Conservation (phyloP, 1,140 invertebrate genomes). For the Latrodectus geometricus region DNA sequence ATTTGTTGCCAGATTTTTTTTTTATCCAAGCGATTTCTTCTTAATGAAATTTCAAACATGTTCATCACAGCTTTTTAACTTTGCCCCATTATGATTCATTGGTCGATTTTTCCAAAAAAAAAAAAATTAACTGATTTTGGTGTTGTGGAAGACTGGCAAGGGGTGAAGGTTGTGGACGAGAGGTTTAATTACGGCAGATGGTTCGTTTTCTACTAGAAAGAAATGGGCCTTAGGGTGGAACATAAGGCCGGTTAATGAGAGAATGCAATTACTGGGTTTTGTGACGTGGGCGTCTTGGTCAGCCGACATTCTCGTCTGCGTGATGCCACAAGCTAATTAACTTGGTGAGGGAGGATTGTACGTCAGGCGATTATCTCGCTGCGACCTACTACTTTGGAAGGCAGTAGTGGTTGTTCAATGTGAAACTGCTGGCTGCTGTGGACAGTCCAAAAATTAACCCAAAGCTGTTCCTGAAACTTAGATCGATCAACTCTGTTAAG, state of each 20-base stretch:
- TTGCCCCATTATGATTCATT: conserved; percentile 1
- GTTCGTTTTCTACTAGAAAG: conserved; percentile 5
- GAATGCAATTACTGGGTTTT: conserved; percentile 55
- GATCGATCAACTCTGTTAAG: background rate
- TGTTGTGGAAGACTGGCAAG: background rate
- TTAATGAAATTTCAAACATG: conserved; percentile 17
- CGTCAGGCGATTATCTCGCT: conserved; percentile 22
- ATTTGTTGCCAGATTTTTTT: background rate
- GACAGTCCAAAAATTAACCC: background rate
- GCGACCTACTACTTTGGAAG: background rate
- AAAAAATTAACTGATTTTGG: background rate
- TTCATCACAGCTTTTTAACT: conserved; percentile 5
- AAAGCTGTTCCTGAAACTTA: background rate
- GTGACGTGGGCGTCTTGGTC: conserved; percentile 51
- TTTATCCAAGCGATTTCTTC: background rate
- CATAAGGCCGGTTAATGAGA: conserved; percentile 42
- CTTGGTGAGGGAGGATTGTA: conserved; percentile 5
- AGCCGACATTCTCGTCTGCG: conserved; percentile 38
- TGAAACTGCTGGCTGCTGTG: background rate
- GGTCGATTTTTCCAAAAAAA: conserved; percentile 10
- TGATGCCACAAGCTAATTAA: conserved; percentile 50
- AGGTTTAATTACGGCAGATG: conserved; percentile 51
- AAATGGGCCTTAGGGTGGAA: background rate
- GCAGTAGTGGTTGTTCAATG: background rate
- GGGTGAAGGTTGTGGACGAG: background rate